Percentiles rank a stretch among this genome's conserved stretches.
Evolutionary conservation across 1,140 invertebrate genomes (phyloP).

Genomic region (Bombus huntii): DNA sequence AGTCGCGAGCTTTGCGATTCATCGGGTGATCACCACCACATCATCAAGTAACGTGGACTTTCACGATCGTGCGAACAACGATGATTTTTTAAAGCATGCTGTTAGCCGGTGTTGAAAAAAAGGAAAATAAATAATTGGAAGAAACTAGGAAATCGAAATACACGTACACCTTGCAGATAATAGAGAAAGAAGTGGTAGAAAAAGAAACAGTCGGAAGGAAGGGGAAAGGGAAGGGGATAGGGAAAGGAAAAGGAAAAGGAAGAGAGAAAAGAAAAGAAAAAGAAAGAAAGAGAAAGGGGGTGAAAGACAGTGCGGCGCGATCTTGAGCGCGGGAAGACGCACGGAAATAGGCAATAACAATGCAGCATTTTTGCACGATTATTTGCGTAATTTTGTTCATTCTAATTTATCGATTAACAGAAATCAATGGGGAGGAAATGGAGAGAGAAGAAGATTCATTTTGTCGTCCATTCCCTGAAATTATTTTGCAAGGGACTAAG

Average conservation of each 20-base stretch:
- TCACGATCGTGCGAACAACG: not conserved
- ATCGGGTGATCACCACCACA: not conserved
- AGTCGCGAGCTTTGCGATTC: not conserved
- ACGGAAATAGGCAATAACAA: not conserved
- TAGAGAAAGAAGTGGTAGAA: not conserved
- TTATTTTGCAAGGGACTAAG: conserved; percentile 7
- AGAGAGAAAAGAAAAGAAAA: not conserved
- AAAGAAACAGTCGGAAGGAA: too few species aligned
- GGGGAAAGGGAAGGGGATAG: too few species aligned
- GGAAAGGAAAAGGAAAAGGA: too few species aligned
- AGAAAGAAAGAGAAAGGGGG: not conserved
- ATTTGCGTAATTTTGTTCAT: not conserved
- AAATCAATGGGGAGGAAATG: not conserved
- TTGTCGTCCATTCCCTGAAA: conserved; percentile 32
- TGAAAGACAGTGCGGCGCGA: too few species aligned
- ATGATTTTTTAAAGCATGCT: not conserved
- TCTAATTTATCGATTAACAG: not conserved
- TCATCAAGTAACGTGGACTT: not conserved
- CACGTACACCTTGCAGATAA: not conserved
- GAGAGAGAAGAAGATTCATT: not conserved
- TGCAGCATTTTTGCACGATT: not conserved
- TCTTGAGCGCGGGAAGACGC: not conserved
- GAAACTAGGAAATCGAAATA: not conserved
- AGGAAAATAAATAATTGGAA: not conserved
- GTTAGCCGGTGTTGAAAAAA: not conserved